These are phyloP conservation scores for Porites evermanni DNA, from an alignment of 92 coral and sea anemone species.

Conservation along the genomic window DNA sequence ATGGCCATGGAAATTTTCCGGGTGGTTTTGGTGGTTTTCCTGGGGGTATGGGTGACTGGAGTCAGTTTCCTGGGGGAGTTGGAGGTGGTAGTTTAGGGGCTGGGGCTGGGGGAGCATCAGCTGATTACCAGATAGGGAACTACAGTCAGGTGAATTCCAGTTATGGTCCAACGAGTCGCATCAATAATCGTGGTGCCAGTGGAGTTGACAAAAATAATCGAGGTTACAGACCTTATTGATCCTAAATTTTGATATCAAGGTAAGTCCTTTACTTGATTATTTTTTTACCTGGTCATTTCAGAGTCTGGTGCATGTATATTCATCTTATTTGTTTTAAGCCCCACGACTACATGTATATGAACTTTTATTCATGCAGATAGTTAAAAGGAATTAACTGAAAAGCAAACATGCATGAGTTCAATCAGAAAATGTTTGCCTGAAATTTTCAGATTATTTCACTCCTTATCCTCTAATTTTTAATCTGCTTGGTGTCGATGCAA, in stretches of 20 bases:
- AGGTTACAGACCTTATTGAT: constrained; percentile 46
- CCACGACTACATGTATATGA: too few relatives aligned
- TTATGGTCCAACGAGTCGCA: constrained; percentile 70
- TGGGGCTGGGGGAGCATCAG: constrained; percentile 28
- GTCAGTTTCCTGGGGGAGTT: constrained; percentile 60
- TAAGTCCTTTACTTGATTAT: not conserved
- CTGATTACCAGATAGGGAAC: constrained; percentile 70
- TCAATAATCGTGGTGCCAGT: constrained; percentile 26
- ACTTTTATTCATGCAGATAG: too few relatives aligned
- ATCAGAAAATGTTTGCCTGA: too few relatives aligned
- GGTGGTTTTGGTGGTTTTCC: constrained; percentile 54
- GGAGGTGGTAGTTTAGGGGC: constrained; percentile 15
- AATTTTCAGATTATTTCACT: too few relatives aligned
- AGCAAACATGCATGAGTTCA: too few relatives aligned
- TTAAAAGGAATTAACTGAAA: too few relatives aligned
- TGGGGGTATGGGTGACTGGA: constrained; percentile 53
- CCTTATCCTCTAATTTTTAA: too few relatives aligned
- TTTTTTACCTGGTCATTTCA: not conserved
- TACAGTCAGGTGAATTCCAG: constrained; percentile 74
- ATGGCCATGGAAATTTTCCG: constrained; percentile 51
- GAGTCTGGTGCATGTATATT: too few relatives aligned
- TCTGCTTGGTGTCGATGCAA: too few relatives aligned
- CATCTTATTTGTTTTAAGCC: not conserved
- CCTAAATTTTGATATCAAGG: not conserved
- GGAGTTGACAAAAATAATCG: constrained; percentile 36